Evolutionary conservation across 23 tunicate genomes (phyloP), one percentile per base, ranked within the genome.

Genomic region (Styela clava): DNA sequence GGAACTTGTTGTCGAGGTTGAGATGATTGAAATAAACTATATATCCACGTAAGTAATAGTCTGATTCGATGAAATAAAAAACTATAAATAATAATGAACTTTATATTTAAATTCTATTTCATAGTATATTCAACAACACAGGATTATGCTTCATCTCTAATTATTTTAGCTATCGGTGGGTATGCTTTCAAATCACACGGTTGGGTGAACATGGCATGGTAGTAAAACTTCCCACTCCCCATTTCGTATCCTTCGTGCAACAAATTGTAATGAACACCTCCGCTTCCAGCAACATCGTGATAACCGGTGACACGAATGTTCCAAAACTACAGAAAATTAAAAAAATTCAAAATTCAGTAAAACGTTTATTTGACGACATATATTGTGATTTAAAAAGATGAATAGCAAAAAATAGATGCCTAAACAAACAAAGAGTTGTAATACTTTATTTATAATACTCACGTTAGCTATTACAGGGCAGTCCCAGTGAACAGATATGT

Each of bases 391-490:
- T n/a, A n/a, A n/a, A n/a, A n/a, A n/a, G n/a, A n/a, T n/a, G n/a
- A n/a, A n/a, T n/a, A n/a, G n/a, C n/a, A n/a, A n/a, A n/a, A n/a
- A n/a, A n/a, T n/a, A n/a, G n/a, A n/a, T n/a, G n/a, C n/a, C n/a
- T n/a, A n/a, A n/a, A n/a, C n/a, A n/a, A n/a, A n/a, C n/a, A n/a
- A n/a, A n/a, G n/a, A n/a, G n/a, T n/a, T n/a, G n/a, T n/a, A n/a
- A n/a, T n/a, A n/a, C n/a, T n/a, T n/a, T n/a, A n/a, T n/a, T n/a
- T n/a, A n/a, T n/a, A n/a, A n/a, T 2, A 83, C 92, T 88, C 77
- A 88, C 92, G 77, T 72, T 83, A 12, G 86, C 92, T 16, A 52
- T 33, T 3, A 84, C 92, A 1, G 74, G 68, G 74, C 92, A 88
- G 63, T 79, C 86, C 34, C 83, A 83, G 33, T 77, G 52, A 2